Evolutionary conservation across 2,113 vertebrate species (phyloP).

Genomic region (Sander vitreus): DNA sequence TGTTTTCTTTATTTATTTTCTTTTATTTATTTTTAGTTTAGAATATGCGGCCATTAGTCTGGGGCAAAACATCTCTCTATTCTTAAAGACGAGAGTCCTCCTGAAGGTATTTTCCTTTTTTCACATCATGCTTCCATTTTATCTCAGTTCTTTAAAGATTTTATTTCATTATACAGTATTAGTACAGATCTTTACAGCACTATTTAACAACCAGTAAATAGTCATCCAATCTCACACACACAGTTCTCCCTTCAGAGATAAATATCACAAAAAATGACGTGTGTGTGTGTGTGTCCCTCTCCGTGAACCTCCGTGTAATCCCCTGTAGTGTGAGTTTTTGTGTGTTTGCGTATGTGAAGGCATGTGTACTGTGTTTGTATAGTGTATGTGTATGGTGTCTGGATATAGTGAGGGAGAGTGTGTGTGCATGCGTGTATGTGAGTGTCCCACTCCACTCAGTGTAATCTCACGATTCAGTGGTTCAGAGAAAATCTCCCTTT

Average conservation of each 20-base stretch:
- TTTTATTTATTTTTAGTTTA: background rate
- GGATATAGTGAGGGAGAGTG: constrained; percentile 35
- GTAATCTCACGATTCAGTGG: constrained; percentile 87
- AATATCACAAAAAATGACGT: background rate
- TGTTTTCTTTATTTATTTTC: background rate
- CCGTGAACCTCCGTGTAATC: constrained; percentile 28
- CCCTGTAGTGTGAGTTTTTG: constrained; percentile 22
- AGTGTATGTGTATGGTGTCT: constrained; percentile 30
- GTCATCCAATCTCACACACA: background rate
- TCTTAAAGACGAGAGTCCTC: background rate
- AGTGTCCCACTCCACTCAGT: constrained; percentile 69
- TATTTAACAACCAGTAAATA: constrained; percentile 28
- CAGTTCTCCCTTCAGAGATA: constrained; percentile 1
- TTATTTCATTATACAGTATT: background rate
- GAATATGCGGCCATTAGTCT: background rate
- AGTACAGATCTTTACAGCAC: background rate
- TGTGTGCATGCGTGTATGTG: constrained; percentile 27
- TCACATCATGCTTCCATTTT: background rate
- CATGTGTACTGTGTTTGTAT: constrained; percentile 33
- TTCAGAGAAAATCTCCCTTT: constrained; percentile 84
- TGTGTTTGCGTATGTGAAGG: constrained; percentile 29
- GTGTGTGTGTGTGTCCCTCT: background rate
- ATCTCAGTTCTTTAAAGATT: constrained; percentile 1
- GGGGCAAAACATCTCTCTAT: background rate
- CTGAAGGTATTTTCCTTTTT: background rate